A percentile compares a stretch with the other conserved stretches of the same genome.
These are phyloP conservation scores for Phainopepla nitens DNA, from an alignment of 2,113 vertebrate species.

Conservation along the genomic window DNA sequence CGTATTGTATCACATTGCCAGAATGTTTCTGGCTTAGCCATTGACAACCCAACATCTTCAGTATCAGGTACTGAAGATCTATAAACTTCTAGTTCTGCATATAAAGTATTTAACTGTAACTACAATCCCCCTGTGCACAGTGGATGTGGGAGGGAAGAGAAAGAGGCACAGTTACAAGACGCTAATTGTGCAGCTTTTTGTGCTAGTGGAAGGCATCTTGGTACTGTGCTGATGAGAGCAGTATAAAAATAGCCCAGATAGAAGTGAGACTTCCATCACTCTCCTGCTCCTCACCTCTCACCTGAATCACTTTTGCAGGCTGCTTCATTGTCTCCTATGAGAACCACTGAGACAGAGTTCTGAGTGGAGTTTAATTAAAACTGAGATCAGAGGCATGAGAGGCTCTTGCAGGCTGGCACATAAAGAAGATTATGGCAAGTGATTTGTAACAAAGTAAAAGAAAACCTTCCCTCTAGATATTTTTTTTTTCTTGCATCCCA, in stretches of 20 bases:
- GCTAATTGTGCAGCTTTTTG: slow-evolving; percentile 1
- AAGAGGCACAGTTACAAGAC: background rate
- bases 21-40: background rate
- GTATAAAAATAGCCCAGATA: slow-evolving; percentile 15
- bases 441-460: background rate
- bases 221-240: slow-evolving; percentile 20
- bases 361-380: slow-evolving; percentile 10
- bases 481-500: background rate
- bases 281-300: background rate
- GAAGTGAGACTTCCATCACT: background rate
- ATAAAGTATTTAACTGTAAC: background rate
- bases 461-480: background rate
- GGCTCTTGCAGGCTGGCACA: background rate
- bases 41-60: background rate
- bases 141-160: background rate
- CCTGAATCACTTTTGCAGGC: background rate
- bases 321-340: background rate
- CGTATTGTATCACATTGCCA: background rate
- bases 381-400: background rate
- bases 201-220: background rate
- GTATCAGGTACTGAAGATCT: background rate
- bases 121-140: background rate
- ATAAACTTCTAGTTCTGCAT: background rate
- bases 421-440: background rate
- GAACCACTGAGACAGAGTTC: background rate